These are phyloP conservation scores for Labrus mixtus DNA, from an alignment of 2,113 vertebrate genomes.

Conservation along the genomic window DNA sequence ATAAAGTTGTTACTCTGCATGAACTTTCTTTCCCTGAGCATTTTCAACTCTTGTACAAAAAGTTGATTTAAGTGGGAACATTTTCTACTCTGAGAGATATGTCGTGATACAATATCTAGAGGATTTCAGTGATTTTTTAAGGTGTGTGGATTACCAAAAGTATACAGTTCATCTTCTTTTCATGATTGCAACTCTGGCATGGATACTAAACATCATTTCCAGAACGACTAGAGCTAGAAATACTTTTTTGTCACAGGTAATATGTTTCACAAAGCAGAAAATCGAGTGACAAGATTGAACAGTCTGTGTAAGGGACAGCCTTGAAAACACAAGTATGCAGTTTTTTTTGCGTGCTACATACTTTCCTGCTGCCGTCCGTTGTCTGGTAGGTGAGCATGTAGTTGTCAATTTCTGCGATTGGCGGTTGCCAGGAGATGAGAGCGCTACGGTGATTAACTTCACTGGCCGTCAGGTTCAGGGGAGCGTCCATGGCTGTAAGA, in stretches of 20 bases:
- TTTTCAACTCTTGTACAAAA: neutral
- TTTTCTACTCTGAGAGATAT: conserved; percentile 4
- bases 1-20: conserved; percentile 20
- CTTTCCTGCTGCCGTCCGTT: conserved; percentile 90
- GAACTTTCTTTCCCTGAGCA: conserved; percentile 3
- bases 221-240: neutral
- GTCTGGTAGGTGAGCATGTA: conserved; percentile 96
- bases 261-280: conserved; percentile 1
- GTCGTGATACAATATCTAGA: conserved; percentile 6
- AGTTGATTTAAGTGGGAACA: conserved; percentile 30
- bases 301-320: neutral
- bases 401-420: conserved; percentile 92
- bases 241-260: conserved; percentile 14
- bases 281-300: neutral
- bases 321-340: neutral
- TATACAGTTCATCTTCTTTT: conserved; percentile 5
- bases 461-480: conserved; percentile 92
- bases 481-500: conserved; percentile 91
- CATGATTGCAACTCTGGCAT: conserved; percentile 1
- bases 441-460: conserved; percentile 94
- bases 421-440: conserved; percentile 94
- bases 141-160: conserved; percentile 24
- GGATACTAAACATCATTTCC: conserved; percentile 2
- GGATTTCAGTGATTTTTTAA: conserved; percentile 24
- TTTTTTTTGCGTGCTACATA: conserved; percentile 59